Evolutionary conservation across 2,797 vertebrate species (phyloP), one percentile per base, ranked within the genome.

Genomic region (Nyctibius grandis): DNA sequence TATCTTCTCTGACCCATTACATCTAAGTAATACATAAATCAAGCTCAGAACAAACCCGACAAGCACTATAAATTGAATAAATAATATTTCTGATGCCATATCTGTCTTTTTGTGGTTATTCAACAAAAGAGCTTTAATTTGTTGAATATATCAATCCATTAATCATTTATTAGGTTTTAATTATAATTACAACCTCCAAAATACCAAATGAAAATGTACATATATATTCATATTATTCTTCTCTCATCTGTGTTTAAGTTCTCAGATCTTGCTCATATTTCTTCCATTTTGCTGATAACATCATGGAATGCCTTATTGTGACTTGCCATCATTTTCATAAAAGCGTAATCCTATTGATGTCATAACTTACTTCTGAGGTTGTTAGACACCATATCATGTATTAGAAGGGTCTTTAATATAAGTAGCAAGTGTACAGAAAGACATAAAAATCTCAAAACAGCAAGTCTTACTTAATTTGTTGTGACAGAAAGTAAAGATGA

Each of bases 381-480:
- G 40, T 82, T 82, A 87, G 44, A 91, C 70, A 89, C 85, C 77
- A 59, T 85, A 51, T 51, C 54, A 92, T 1, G 23, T 61, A 94
- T 79, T 79, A 87, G 54, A 87, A 95, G 26, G 15, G 40, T 47
- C 93, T 42, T 94, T 91, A 77, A 75, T 90, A 78, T 87, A 88
- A 86, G 63, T 42, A 67, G 26, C 54, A 79, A 85, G 74, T 93
- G 48, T 77, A 94, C 72, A 94, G 81, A 82, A 76, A 75, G 34
- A 11, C 78, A 84, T 92, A 94, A 93, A 91, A 89, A 74, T 79
- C 89, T 91, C 64, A 85, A 93, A 97, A 34, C 68, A 95, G 44
- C 34, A 83, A 80, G 77, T 92, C 21, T 87, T 91, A 92, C 63
- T 63, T 93, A 96, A 96, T 97, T 91, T 93, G 75, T 94, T 96